phyloP scores from a whole-genome alignment of 2,797 vertebrate species.

The Lepilemur septentrionalis region DNA sequence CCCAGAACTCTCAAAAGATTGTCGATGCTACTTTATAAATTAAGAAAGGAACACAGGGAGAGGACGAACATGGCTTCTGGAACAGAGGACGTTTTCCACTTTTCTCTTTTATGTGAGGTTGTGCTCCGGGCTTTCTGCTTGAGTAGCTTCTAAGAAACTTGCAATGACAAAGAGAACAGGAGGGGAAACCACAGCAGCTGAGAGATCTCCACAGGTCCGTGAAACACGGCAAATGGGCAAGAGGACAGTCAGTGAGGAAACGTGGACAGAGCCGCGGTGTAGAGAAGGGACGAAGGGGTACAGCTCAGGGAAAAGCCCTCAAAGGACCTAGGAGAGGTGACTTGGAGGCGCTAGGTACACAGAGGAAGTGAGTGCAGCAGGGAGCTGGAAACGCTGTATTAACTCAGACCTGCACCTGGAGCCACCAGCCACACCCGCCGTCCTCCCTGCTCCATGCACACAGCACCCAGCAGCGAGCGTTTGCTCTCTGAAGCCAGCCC shows the following conservation, averaged over 20 bases:
- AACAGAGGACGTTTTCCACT: neutral
- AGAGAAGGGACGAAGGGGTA: too few species aligned
- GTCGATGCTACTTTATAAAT: neutral
- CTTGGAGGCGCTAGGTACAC: neutral
- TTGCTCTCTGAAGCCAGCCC: neutral
- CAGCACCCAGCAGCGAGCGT: neutral
- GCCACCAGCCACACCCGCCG: neutral
- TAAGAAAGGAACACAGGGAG: neutral
- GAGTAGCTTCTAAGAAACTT: neutral
- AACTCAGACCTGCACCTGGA: neutral
- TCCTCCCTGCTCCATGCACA: rapidly evolving
- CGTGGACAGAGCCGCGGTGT: neutral
- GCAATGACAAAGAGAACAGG: neutral
- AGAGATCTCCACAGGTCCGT: neutral
- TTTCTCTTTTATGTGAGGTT: neutral
- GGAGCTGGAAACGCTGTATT: neutral
- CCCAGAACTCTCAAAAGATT: neutral
- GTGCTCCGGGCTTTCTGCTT: neutral
- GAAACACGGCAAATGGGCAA: neutral
- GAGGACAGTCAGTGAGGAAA: neutral
- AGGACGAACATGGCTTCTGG: neutral
- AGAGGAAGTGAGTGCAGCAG: neutral
- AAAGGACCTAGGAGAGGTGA: neutral
- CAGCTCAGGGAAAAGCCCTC: neutral
- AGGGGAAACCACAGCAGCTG: neutral